Evolutionary conservation across 2,113 vertebrate species (phyloP).

Genomic region (Rhea americana): DNA sequence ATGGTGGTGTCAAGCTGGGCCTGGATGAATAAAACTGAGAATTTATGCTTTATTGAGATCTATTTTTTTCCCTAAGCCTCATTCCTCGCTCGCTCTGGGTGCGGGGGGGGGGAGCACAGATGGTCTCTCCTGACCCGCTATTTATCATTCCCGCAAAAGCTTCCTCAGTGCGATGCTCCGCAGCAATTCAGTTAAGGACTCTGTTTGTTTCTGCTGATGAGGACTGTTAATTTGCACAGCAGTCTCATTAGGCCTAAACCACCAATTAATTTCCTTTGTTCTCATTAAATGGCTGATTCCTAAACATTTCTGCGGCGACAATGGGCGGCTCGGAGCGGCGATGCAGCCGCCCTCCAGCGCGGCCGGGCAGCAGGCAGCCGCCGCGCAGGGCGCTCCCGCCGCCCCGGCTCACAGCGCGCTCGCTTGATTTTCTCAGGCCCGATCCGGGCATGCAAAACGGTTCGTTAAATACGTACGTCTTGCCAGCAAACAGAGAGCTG

Average conservation of each 20-base stretch:
- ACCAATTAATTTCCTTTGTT: constrained; percentile 89
- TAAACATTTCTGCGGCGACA: constrained; percentile 85
- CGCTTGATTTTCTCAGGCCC: constrained; percentile 65
- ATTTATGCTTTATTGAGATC: constrained; percentile 73
- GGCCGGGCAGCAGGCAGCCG: too few species aligned
- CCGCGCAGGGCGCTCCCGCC: too few species aligned
- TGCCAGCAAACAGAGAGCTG: not conserved
- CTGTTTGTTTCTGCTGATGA: constrained; percentile 95
- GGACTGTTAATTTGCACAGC: constrained; percentile 89
- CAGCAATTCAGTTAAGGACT: constrained; percentile 82
- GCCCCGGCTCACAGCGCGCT: not conserved
- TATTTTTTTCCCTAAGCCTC: constrained; percentile 1
- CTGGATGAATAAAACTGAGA: constrained; percentile 74
- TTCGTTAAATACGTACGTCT: constrained; percentile 68
- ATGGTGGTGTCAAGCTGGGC: constrained; percentile 79
- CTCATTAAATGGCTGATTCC: constrained; percentile 85
- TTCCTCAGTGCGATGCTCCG: constrained; percentile 82
- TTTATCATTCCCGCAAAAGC: constrained; percentile 76
- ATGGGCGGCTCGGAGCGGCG: constrained; percentile 64
- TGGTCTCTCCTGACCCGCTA: constrained; percentile 79
- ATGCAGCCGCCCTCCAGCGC: constrained; percentile 47
- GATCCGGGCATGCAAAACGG: constrained; percentile 43
- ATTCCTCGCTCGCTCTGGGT: not conserved
- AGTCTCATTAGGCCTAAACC: constrained; percentile 90
- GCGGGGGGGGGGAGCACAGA: constrained; percentile 74